Percentiles rank a stretch among this genome's conserved stretches.
Conservation (phyloP, 1,140 invertebrate species). For the Vanessa atalanta region DNA sequence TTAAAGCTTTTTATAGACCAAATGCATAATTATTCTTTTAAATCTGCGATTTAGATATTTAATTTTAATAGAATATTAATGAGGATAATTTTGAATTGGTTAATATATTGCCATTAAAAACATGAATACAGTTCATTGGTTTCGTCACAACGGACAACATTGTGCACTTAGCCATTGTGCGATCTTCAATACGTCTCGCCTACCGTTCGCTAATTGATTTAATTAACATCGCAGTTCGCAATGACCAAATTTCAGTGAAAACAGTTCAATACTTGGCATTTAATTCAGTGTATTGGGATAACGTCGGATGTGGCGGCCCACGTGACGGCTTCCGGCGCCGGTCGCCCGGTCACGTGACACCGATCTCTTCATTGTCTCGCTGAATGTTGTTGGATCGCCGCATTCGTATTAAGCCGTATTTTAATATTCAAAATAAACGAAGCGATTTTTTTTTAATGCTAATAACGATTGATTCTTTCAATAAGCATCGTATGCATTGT, state of each 20-base stretch:
- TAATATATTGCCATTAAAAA: neutral
- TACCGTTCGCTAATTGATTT: neutral
- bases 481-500: neutral
- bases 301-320: conserved; percentile 61
- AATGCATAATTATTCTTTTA: conserved; percentile 39
- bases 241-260: conserved; percentile 31
- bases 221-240: conserved; percentile 13
- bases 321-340: conserved; percentile 62
- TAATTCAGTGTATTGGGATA: conserved; percentile 49
- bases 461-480: neutral
- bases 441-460: neutral
- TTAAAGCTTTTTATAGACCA: conserved; percentile 41
- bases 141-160: no score
- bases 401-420: conserved; percentile 1
- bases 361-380: conserved; percentile 50
- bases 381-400: conserved; percentile 24
- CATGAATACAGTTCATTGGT: neutral
- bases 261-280: conserved; percentile 36
- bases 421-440: neutral
- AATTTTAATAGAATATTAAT: conserved; percentile 6
- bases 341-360: conserved; percentile 55
- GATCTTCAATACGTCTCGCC: neutral
- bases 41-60: conserved; percentile 15
- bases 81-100: neutral
- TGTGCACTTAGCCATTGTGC: neutral